phyloP scores from a whole-genome alignment of 2,113 vertebrate species.

The Lepisosteus osseus region DNA sequence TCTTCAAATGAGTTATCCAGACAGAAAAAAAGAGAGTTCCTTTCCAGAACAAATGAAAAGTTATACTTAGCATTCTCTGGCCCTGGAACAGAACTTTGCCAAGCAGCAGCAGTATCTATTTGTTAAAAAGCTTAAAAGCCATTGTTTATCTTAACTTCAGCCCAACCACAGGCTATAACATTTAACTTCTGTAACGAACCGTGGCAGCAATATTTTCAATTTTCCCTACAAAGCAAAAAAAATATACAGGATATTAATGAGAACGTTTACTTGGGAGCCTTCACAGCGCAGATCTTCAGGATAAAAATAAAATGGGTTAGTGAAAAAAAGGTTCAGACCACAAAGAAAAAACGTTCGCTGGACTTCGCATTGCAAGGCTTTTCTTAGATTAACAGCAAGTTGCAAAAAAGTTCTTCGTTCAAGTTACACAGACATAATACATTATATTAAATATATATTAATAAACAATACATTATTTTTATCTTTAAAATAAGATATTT shows the following conservation, averaged over 20 bases:
- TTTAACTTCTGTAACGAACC: not conserved
- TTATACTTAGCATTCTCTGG: conserved; percentile 5
- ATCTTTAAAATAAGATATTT: too few relatives aligned
- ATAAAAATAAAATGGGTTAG: not conserved
- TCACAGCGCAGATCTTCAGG: not conserved
- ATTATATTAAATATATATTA: too few relatives aligned
- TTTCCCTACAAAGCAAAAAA: not conserved
- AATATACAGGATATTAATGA: not conserved
- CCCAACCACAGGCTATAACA: conserved; percentile 22
- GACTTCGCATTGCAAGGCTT: too few relatives aligned
- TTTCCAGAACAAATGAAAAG: conserved; percentile 24
- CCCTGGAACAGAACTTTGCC: conserved; percentile 17
- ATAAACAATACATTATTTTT: too few relatives aligned
- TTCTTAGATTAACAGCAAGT: too few relatives aligned
- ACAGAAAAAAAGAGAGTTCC: not conserved
- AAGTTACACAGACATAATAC: too few relatives aligned
- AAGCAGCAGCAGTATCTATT: conserved; percentile 10
- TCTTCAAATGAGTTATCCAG: conserved; percentile 5
- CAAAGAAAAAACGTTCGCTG: too few relatives aligned
- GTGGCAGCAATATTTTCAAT: conserved; percentile 3
- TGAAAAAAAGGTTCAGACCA: too few relatives aligned
- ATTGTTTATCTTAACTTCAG: conserved; percentile 26
- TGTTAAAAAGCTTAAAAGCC: not conserved
- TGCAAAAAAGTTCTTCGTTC: too few relatives aligned
- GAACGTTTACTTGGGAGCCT: not conserved